These are phyloP conservation scores for Drosophila guanche DNA, from an alignment of 1,140 invertebrate genomes.

Conservation along the genomic window DNA sequence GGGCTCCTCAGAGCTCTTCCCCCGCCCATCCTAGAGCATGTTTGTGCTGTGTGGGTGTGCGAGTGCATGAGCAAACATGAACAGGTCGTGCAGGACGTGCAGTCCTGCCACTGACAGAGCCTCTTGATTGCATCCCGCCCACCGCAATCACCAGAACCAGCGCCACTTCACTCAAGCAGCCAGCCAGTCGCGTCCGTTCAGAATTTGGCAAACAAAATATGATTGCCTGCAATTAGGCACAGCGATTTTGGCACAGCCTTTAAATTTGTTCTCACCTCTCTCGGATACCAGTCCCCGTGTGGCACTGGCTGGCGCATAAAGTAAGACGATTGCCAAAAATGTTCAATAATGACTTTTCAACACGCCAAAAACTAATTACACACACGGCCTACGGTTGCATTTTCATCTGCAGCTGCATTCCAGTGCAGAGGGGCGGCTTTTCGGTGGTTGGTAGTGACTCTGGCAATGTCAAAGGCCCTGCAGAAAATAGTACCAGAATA, in stretches of 20 bases:
- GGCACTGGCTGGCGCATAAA: constrained; percentile 60
- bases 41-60: constrained; percentile 5
- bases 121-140: constrained; percentile 62
- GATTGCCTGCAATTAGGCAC: constrained; percentile 78
- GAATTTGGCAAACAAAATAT: constrained; percentile 78
- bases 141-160: constrained; percentile 9
- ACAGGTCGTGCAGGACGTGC: constrained; percentile 52
- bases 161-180: constrained; percentile 44
- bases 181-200: neutral
- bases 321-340: constrained; percentile 79
- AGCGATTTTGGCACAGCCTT: constrained; percentile 60
- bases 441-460: neutral
- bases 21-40: neutral
- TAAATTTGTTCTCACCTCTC: constrained; percentile 14
- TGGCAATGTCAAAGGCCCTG: constrained; percentile 9
- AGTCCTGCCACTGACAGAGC: constrained; percentile 60
- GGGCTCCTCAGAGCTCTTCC: constrained; percentile 10
- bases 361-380: constrained; percentile 78
- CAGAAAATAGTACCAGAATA: no score
- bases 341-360: constrained; percentile 66
- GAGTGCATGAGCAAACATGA: constrained; percentile 49
- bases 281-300: neutral
- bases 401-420: constrained; percentile 51
- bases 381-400: constrained; percentile 41
- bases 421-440: constrained; percentile 27